Conservation (phyloP, 2,113 vertebrate species). For the Marcusenius ussheri region DNA sequence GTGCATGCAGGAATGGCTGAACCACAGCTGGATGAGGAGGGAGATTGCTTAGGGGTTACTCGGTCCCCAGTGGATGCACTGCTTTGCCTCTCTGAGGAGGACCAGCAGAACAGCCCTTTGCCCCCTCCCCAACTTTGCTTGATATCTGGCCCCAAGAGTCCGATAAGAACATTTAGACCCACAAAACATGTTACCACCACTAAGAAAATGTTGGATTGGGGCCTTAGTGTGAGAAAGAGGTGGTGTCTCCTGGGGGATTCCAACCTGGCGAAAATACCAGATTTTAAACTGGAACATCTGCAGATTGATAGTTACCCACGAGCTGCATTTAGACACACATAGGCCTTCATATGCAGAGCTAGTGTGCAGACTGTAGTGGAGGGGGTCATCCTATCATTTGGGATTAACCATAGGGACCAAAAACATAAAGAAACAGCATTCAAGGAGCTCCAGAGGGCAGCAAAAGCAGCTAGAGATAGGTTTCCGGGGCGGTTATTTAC, state of each 20-base stretch:
- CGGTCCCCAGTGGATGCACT: not conserved
- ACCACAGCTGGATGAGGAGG: not conserved
- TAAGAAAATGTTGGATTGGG: not conserved
- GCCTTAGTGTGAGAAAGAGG: not conserved
- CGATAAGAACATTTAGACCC: not conserved
- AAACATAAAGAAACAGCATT: no score
- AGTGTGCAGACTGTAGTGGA: no score
- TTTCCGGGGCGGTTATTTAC: not conserved
- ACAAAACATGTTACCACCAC: not conserved
- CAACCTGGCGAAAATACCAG: not conserved
- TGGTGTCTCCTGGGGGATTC: not conserved
- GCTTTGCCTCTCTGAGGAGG: not conserved
- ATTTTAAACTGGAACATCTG: no score
- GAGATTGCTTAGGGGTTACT: not conserved
- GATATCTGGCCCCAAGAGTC: not conserved
- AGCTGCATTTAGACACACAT: no score
- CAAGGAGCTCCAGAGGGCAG: no score
- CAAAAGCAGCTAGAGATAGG: no score
- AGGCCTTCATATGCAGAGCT: no score
- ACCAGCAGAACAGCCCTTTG: no score
- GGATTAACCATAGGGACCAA: no score
- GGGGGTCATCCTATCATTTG: no score
- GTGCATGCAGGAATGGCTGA: not conserved
- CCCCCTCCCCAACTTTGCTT: not conserved
- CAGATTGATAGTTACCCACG: no score